phyloP scores from a whole-genome alignment of 2,797 vertebrate species.

The Chelon auratus region DNA sequence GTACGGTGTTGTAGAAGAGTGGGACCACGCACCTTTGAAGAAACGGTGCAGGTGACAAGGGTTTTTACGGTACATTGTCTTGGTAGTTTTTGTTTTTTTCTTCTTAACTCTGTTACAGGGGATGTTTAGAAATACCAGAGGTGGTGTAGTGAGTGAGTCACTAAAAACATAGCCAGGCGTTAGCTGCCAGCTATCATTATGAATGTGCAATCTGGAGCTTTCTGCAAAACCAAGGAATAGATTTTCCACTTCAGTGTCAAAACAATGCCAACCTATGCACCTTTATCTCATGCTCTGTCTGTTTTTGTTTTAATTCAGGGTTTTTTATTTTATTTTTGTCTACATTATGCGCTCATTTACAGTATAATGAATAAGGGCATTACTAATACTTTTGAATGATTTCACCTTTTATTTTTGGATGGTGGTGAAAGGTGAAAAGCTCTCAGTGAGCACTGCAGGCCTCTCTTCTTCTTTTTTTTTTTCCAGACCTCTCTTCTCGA shows the following conservation, averaged over 20 bases:
- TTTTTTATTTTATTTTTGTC: constrained; percentile 8
- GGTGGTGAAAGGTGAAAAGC: neutral
- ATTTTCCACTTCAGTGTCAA: constrained; percentile 68
- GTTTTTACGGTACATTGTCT: constrained; percentile 44
- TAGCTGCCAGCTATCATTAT: constrained; percentile 60
- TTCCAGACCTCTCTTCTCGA: neutral
- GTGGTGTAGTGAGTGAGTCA: constrained; percentile 30
- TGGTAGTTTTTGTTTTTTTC: constrained; percentile 26
- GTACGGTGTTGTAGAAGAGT: constrained; percentile 26
- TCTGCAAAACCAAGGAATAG: constrained; percentile 68
- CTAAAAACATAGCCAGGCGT: constrained; percentile 23
- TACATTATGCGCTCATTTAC: constrained; percentile 43
- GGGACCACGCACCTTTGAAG: constrained; percentile 53
- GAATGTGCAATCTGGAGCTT: constrained; percentile 81
- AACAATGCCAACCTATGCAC: constrained; percentile 78
- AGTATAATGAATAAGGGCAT: constrained; percentile 69
- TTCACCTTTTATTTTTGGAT: constrained; percentile 55
- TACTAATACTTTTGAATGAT: constrained; percentile 51
- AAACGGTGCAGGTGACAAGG: constrained; percentile 35
- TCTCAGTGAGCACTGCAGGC: constrained; percentile 16
- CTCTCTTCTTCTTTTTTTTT: neutral
- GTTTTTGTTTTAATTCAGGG: constrained; percentile 27
- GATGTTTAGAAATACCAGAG: constrained; percentile 38
- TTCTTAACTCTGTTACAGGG: constrained; percentile 63
- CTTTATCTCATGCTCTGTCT: constrained; percentile 58